A percentile compares a stretch with the other conserved stretches of the same genome.
Conservation (phyloP, 2,113 vertebrate species). For the Haplochromis vanheusdeni region DNA sequence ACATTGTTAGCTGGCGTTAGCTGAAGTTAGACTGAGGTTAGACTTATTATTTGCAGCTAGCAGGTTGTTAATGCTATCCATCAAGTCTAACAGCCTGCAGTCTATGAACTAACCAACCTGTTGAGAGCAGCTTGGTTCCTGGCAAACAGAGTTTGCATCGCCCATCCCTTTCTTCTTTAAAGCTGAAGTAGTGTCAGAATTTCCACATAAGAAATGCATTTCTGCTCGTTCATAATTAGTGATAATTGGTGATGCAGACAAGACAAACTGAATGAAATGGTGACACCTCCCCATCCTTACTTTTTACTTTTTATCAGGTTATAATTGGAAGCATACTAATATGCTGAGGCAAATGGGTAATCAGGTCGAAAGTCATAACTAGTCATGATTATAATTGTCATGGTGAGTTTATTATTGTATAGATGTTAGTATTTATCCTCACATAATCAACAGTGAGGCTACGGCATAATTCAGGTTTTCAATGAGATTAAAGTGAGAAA, state of each 20-base stretch:
- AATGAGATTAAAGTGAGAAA: not conserved
- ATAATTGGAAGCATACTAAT: not conserved
- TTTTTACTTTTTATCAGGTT: not conserved
- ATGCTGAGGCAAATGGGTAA: not conserved
- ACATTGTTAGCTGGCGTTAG: not conserved
- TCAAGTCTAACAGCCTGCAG: not conserved
- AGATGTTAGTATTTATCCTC: not conserved
- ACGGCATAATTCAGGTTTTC: not conserved
- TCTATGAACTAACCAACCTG: not conserved
- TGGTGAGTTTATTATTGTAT: not conserved
- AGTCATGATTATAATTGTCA: not conserved
- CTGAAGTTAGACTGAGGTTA: not conserved
- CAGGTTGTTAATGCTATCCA: not conserved
- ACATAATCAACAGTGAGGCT: not conserved
- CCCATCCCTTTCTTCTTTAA: not conserved
- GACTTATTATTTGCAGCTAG: not conserved
- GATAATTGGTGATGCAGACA: not conserved
- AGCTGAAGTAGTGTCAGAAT: not conserved
- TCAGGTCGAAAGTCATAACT: not conserved
- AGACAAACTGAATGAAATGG: not conserved
- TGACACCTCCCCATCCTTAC: not conserved
- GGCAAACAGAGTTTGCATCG: not conserved
- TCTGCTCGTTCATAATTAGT: fast-evolving
- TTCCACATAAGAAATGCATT: not conserved
- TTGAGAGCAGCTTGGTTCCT: not conserved